Conservation (phyloP, 2,113 vertebrate species). For the Lucifuga dentata region DNA sequence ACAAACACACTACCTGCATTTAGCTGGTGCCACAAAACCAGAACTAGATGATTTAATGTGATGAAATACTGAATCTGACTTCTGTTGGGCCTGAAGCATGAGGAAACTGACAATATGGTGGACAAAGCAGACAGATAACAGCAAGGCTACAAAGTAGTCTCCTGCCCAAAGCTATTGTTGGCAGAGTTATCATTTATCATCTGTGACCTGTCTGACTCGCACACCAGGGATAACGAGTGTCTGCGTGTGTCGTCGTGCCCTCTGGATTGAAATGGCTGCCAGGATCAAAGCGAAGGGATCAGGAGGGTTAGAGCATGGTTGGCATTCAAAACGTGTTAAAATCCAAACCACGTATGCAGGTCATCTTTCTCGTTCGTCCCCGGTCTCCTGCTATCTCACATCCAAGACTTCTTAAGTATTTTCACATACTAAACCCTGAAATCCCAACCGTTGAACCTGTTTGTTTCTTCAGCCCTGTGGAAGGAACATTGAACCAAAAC, state of each 20-base stretch:
- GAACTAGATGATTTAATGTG: not conserved
- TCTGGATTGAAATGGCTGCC: not conserved
- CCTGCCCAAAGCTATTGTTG: not conserved
- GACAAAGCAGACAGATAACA: not conserved
- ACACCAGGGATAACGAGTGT: constrained; percentile 4
- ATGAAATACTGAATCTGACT: constrained; percentile 2
- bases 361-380: not conserved
- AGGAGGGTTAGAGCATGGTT: not conserved
- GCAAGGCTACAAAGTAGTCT: not conserved
- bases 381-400: not conserved
- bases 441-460: constrained; percentile 4
- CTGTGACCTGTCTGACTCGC: constrained; percentile 28
- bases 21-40: too few relatives aligned
- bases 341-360: constrained; percentile 10
- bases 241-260: not conserved
- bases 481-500: not conserved
- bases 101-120: too few relatives aligned
- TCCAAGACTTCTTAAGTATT: constrained; percentile 1
- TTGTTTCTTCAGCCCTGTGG: constrained; percentile 2
- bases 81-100: not conserved
- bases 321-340: constrained; percentile 21
- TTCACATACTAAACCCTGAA: constrained; percentile 24
- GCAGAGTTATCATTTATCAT: constrained; percentile 16
- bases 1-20: not conserved
- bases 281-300: constrained; percentile 1